Percentiles rank a stretch among this genome's conserved stretches.
These are phyloP conservation scores for Drosophila lowei DNA, from an alignment of 1,140 invertebrate genomes.

Conservation along the genomic window DNA sequence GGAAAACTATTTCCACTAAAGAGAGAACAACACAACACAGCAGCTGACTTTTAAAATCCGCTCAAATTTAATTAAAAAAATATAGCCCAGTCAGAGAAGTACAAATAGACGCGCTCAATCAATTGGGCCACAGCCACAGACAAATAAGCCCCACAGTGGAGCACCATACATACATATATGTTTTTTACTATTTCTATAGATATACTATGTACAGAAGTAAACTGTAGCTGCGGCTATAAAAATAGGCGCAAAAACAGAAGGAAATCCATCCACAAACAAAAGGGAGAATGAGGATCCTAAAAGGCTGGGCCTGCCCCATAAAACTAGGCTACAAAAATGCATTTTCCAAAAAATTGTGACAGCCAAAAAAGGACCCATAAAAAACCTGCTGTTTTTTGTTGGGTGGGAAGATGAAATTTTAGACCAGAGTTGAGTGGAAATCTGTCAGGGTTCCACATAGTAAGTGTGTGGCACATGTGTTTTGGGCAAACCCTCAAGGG, in stretches of 20 bases:
- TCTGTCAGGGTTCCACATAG: background rate
- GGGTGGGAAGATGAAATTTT: conserved; percentile 3
- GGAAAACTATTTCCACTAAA: conserved; percentile 27
- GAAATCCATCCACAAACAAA: conserved; percentile 3
- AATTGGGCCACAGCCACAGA: conserved; percentile 72
- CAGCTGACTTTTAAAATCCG: conserved; percentile 69
- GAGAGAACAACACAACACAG: conserved; percentile 20
- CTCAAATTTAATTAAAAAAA: conserved; percentile 76
- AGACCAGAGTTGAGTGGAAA: background rate
- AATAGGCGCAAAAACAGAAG: conserved; percentile 5
- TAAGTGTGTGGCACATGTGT: too few species aligned
- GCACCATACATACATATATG: conserved; percentile 15
- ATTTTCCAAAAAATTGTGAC: conserved; percentile 5
- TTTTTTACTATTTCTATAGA: conserved; percentile 19
- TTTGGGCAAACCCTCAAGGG: too few species aligned
- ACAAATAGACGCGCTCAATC: conserved; percentile 68
- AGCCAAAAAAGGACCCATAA: background rate
- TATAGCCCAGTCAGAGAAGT: conserved; percentile 27
- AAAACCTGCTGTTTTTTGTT: conserved; percentile 1
- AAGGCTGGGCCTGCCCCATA: background rate
- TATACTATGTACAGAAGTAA: conserved; percentile 21
- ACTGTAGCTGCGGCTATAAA: conserved; percentile 43
- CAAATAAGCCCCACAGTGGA: conserved; percentile 61
- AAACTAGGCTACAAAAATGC: conserved; percentile 24
- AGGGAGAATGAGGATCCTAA: background rate